Evolutionary conservation across 2,888 invertebrate genomes (phyloP).

Genomic region (Cephus runcator): DNA sequence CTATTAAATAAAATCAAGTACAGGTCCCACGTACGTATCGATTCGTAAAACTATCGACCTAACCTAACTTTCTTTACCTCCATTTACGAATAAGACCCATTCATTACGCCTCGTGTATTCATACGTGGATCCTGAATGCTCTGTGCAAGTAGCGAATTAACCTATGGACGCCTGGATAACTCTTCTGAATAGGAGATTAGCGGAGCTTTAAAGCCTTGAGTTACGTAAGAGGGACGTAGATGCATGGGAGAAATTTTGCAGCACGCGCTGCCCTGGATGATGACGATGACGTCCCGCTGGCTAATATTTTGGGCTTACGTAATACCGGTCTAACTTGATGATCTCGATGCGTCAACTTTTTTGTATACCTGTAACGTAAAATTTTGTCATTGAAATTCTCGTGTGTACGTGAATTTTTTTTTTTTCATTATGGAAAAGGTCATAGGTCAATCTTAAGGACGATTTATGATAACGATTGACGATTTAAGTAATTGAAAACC

Average conservation of each 20-base stretch:
- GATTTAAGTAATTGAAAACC: background rate
- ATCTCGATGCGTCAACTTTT: background rate
- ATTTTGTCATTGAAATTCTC: background rate
- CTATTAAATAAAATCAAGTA: background rate
- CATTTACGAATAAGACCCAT: slow-evolving; percentile 27
- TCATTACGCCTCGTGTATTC: slow-evolving; percentile 41
- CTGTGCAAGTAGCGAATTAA: slow-evolving; percentile 50
- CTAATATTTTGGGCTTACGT: slow-evolving; percentile 22
- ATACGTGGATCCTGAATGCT: slow-evolving; percentile 42
- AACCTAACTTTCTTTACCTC: background rate
- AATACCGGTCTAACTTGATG: background rate
- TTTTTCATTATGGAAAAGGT: background rate
- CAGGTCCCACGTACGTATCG: background rate
- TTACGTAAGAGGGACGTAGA: slow-evolving; percentile 24
- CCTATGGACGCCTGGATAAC: slow-evolving; percentile 46
- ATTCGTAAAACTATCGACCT: background rate
- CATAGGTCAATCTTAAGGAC: background rate
- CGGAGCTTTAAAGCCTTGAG: slow-evolving; percentile 9
- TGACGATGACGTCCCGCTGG: slow-evolving; percentile 29
- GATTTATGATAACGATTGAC: background rate
- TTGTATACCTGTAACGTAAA: no score
- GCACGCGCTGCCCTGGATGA: background rate
- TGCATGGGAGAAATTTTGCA: background rate
- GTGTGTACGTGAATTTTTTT: background rate
- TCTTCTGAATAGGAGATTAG: slow-evolving; percentile 50